A percentile compares a stretch with the other conserved stretches of the same genome.
These are phyloP conservation scores for Turnix velox DNA, from an alignment of 2,113 vertebrate species.

Conservation along the genomic window DNA sequence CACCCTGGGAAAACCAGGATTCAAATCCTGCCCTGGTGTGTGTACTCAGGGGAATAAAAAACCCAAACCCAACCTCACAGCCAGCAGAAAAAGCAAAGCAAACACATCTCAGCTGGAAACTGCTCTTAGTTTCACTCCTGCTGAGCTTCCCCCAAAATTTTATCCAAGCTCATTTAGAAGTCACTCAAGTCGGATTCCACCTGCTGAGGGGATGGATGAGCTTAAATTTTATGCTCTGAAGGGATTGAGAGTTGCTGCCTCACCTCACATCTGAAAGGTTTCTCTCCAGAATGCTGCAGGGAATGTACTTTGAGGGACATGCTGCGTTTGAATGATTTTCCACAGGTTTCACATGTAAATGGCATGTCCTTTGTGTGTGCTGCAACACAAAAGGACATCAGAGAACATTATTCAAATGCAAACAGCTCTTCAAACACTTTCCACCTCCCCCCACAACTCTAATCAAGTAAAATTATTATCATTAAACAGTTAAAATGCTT, in stretches of 20 bases:
- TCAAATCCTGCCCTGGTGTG: not conserved
- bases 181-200: not conserved
- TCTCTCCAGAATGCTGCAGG: constrained; percentile 96
- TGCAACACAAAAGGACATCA: constrained; percentile 60
- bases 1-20: not conserved
- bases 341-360: constrained; percentile 97
- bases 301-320: constrained; percentile 99
- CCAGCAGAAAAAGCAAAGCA: not conserved
- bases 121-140: not conserved
- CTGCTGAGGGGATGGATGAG: not conserved
- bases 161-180: not conserved
- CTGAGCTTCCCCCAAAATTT: not conserved
- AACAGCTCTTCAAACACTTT: not conserved
- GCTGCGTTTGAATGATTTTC: constrained; percentile 97
- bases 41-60: not conserved
- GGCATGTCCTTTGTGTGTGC: constrained; percentile 99
- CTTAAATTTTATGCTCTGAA: not conserved
- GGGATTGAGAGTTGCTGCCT: not conserved
- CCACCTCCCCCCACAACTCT: not conserved
- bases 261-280: constrained; percentile 97
- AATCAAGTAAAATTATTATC: not conserved
- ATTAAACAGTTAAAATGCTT: not conserved
- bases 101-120: not conserved
- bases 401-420: not conserved
- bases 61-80: not conserved